phyloP scores from a whole-genome alignment of 2,797 vertebrate species.

The Orientallactaga sibirica region DNA sequence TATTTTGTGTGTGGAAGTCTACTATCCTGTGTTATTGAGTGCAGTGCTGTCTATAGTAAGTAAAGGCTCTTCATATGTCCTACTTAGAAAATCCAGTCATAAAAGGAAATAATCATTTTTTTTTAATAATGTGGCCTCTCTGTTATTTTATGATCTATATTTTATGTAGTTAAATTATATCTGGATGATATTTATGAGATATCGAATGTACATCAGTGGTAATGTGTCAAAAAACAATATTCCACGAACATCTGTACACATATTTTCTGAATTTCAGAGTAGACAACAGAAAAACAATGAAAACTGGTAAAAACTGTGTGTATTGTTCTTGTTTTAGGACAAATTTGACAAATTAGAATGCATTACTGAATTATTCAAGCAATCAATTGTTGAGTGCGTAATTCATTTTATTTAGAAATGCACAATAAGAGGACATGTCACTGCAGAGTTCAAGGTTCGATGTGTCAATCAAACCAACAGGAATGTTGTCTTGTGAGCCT shows the following conservation, averaged over 20 bases:
- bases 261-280: not conserved
- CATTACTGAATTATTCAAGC: slow-evolving; percentile 38
- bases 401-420: slow-evolving; percentile 9
- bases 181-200: not conserved
- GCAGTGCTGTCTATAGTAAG: not conserved
- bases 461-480: not conserved
- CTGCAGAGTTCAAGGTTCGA: not conserved
- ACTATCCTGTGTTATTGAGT: not conserved
- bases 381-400: not conserved
- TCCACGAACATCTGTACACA: not conserved
- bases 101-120: not conserved
- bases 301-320: not conserved
- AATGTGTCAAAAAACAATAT: not conserved
- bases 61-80: not conserved
- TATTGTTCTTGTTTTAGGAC: not conserved
- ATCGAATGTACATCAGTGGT: not conserved
- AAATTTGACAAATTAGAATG: slow-evolving; percentile 31
- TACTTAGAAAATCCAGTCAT: not conserved
- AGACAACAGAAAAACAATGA: not conserved
- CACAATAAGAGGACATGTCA: not conserved
- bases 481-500: not conserved
- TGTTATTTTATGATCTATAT: not conserved
- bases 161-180: not conserved
- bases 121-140: not conserved
- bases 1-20: not conserved